A percentile compares a stretch with the other conserved stretches of the same genome.
Evolutionary conservation across 2,797 vertebrate species (phyloP).

Genomic region (Centropyge bicolor): DNA sequence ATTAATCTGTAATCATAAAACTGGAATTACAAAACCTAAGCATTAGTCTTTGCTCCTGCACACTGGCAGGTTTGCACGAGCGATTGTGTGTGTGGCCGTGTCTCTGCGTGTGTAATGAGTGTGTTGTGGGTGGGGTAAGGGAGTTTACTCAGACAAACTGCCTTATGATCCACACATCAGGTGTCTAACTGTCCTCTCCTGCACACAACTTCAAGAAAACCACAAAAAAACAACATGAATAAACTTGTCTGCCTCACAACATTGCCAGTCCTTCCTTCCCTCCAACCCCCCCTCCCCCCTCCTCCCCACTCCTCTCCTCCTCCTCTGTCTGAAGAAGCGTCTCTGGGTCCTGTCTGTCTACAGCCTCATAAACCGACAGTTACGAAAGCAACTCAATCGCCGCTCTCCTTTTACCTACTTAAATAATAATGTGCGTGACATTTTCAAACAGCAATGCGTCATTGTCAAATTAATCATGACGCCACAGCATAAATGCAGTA

Average conservation of each 20-base stretch:
- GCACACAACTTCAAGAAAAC: conserved; percentile 66
- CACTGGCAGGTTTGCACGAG: conserved; percentile 42
- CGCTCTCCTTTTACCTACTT: conserved; percentile 55
- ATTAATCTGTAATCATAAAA: conserved; percentile 52
- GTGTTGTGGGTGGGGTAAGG: conserved; percentile 71
- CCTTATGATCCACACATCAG: conserved; percentile 71
- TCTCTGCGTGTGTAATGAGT: conserved; percentile 73
- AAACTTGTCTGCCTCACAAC: conserved; percentile 67
- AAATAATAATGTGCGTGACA: conserved; percentile 35
- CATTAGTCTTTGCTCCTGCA: conserved; percentile 28
- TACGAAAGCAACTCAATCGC: conserved; percentile 60
- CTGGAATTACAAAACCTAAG: conserved; percentile 44
- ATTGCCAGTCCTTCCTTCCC: conserved; percentile 38
- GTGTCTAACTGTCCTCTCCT: conserved; percentile 62
- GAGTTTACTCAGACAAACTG: conserved; percentile 71
- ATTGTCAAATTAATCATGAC: conserved; percentile 44
- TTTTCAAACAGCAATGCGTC: conserved; percentile 55
- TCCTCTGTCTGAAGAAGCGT: conserved; percentile 33
- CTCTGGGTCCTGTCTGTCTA: conserved; percentile 72
- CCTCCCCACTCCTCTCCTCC: neutral
- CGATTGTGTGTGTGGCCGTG: conserved; percentile 61
- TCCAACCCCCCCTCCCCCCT: neutral
- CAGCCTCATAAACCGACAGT: conserved; percentile 59
- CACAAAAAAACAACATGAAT: conserved; percentile 64
- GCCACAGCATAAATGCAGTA: neutral